These are phyloP conservation scores for Sitophilus oryzae DNA, from an alignment of 1,140 invertebrate genomes.

Conservation along the genomic window DNA sequence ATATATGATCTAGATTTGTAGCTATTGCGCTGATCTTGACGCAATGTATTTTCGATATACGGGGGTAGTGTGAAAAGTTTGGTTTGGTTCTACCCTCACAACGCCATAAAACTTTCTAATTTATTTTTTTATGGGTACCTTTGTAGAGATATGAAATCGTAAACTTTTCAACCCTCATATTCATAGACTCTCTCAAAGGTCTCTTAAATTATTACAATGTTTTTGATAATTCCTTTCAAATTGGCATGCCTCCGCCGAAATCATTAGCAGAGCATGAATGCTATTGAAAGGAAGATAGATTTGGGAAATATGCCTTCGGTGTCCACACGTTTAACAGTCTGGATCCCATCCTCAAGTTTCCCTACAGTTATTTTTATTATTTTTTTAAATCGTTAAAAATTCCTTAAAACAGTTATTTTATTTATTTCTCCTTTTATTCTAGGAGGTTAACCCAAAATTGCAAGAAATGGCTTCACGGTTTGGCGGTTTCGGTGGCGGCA, in stretches of 20 bases:
- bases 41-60: too few species aligned
- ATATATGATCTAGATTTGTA: too few species aligned
- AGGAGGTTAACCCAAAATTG: conserved; percentile 21
- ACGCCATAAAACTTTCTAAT: too few species aligned
- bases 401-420: conserved; percentile 24
- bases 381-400: conserved; percentile 30
- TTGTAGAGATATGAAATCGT: too few species aligned
- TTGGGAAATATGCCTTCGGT: conserved; percentile 65
- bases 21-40: too few species aligned
- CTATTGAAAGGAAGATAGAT: conserved; percentile 61
- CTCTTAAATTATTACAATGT: too few species aligned
- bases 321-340: conserved; percentile 52
- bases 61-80: too few species aligned
- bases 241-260: conserved; percentile 64
- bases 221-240: conserved; percentile 56
- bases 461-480: conserved; percentile 11
- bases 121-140: too few species aligned
- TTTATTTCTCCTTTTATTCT: conserved; percentile 4
- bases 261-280: conserved; percentile 61
- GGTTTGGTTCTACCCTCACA: too few species aligned
- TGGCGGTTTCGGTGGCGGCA: conserved; percentile 13
- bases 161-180: too few species aligned
- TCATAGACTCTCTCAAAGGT: too few species aligned
- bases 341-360: conserved; percentile 30
- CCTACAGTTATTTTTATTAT: conserved; percentile 9